These are phyloP conservation scores for Anableps anableps DNA, from an alignment of 2,797 vertebrate genomes.

Conservation along the genomic window DNA sequence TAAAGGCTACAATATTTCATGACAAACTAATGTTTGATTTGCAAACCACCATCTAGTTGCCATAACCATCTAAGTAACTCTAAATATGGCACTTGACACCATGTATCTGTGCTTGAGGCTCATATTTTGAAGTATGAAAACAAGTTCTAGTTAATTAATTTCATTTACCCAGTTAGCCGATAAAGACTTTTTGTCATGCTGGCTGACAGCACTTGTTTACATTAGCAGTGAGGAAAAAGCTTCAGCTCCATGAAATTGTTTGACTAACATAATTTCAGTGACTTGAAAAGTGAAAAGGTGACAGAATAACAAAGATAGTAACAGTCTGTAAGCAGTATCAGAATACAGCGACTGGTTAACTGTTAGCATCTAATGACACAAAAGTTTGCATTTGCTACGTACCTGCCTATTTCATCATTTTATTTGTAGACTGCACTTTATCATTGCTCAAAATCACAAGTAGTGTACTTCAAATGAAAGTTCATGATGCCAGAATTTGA, in stretches of 20 bases:
- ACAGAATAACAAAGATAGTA: neutral
- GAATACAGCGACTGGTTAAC: neutral
- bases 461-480: neutral
- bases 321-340: neutral
- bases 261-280: neutral
- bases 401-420: neutral
- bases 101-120: neutral
- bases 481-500: neutral
- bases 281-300: neutral
- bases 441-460: neutral
- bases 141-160: neutral
- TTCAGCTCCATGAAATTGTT: neutral
- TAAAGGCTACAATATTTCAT: neutral
- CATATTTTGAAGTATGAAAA: neutral
- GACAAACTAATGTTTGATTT: neutral
- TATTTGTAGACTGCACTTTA: neutral
- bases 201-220: neutral
- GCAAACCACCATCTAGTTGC: neutral
- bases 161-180: neutral
- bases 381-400: neutral
- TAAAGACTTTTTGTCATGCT: neutral
- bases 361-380: neutral
- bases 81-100: neutral
- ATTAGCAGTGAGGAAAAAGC: neutral
- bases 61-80: neutral